phyloP scores from a whole-genome alignment of 2,888 invertebrate genomes.

The Drosophila mimica region DNA sequence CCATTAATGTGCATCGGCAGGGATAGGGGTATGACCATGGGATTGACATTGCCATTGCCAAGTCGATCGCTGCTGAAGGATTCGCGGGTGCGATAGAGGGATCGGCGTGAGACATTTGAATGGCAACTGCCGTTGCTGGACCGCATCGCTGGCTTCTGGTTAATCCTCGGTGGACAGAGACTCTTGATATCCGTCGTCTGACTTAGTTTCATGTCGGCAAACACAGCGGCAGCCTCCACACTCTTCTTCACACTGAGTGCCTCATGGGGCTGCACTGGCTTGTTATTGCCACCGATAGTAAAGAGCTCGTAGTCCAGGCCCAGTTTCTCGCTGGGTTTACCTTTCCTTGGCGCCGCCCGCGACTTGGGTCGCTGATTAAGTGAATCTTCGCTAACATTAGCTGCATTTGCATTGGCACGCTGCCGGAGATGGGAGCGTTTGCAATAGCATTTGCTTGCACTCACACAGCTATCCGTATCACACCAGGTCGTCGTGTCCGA shows the following conservation, averaged over 20 bases:
- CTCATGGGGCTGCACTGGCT: slow-evolving; percentile 87
- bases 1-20: slow-evolving; percentile 47
- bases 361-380: slow-evolving; percentile 77
- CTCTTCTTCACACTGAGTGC: slow-evolving; percentile 94
- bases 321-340: slow-evolving; percentile 87
- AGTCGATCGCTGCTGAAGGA: slow-evolving; percentile 78
- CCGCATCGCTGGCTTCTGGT: slow-evolving; percentile 30
- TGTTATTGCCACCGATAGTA: slow-evolving; percentile 86
- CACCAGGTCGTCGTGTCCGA: slow-evolving; percentile 87
- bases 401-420: slow-evolving; percentile 31
- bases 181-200: slow-evolving; percentile 89
- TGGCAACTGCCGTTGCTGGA: slow-evolving; percentile 62
- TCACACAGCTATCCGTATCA: slow-evolving; percentile 94
- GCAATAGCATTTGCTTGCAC: slow-evolving; percentile 95
- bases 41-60: slow-evolving; percentile 47
- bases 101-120: slow-evolving; percentile 66
- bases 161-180: slow-evolving; percentile 73
- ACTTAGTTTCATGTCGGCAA: slow-evolving; percentile 90
- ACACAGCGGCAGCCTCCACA: slow-evolving; percentile 94
- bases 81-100: slow-evolving; percentile 74
- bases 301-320: slow-evolving; percentile 91
- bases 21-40: slow-evolving; percentile 53
- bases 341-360: slow-evolving; percentile 76
- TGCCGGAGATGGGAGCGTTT: slow-evolving; percentile 77
- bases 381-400: slow-evolving; percentile 63